These are phyloP conservation scores for Parascotia fuliginaria DNA, from an alignment of 2,888 invertebrate species.

Conservation along the genomic window DNA sequence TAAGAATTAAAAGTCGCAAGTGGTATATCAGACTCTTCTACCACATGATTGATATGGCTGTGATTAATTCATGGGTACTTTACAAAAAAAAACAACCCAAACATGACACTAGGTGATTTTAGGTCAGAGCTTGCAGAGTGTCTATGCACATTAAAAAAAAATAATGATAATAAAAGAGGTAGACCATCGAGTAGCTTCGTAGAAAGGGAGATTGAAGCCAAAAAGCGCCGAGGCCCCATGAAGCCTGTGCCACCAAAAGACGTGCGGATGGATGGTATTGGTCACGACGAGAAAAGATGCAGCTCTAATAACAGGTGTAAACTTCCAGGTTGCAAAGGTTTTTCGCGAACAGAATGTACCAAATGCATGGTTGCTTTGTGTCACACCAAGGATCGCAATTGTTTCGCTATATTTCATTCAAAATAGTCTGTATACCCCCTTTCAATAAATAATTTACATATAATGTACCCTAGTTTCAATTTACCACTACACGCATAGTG, in stretches of 20 bases:
- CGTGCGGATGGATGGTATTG: conserved; percentile 37
- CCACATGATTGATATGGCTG: conserved; percentile 17
- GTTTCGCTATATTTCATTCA: conserved; percentile 36
- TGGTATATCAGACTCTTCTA: conserved; percentile 15
- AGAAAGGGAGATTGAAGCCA: conserved; percentile 6
- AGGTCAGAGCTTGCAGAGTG: conserved; percentile 29
- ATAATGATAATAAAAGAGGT: conserved; percentile 4
- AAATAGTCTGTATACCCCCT: conserved; percentile 12
- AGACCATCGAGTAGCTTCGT: conserved; percentile 6
- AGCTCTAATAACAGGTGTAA: conserved; percentile 23
- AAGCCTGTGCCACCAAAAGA: conserved; percentile 10
- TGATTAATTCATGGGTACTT: conserved; percentile 26
- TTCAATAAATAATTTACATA: conserved; percentile 17
- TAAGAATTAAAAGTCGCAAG: conserved; percentile 33
- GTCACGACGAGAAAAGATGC: conserved; percentile 37
- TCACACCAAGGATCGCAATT: conserved; percentile 38
- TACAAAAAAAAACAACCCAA: conserved; percentile 21
- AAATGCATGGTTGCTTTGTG: conserved; percentile 38
- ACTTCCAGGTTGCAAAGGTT: conserved; percentile 7
- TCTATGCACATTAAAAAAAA: conserved; percentile 30
- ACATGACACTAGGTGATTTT: conserved; percentile 20
- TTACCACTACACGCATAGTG: conserved; percentile 20
- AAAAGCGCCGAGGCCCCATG: conserved; percentile 3
- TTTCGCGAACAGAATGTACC: conserved; percentile 35
- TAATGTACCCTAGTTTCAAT: conserved; percentile 10